Base-by-base conservation (phyloP, 2,113 vertebrate genomes). In the Uria lomvia region DNA sequence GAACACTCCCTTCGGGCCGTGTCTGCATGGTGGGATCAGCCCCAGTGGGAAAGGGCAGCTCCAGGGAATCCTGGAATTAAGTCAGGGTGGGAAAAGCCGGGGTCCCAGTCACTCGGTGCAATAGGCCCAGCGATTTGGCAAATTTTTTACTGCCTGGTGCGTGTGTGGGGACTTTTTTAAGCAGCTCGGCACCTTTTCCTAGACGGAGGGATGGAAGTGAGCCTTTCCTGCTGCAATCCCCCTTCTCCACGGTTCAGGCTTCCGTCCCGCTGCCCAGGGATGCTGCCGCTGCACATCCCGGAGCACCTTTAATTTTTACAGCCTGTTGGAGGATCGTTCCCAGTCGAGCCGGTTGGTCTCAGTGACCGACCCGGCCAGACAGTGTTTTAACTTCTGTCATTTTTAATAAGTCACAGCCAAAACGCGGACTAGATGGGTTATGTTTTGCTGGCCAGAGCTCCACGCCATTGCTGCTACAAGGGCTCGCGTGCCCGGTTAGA, bases 331-430 rank as follows among this genome's bases (percentile, higher is more conserved):
- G 94, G 70, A 79, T 93, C 85, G 29, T 87, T 86, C 90, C 94
- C 83, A 91, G 93, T n/a, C 8, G 22, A 55, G 65, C 91, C 29
- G 2, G 73, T 93, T 82, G 88, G 72, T 97, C 96, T 90, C 88
- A 76, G 93, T 95, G 95, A 95, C 58, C 20, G 29, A 45, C 94
- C 76, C 91, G 73, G 65, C 86, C 85, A 93, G 90, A 68, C 42
- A 63, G 71, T 75, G 72, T 93, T 95, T 97, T 85, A 95, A 94
- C 66, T 96, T 75, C 79, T 60, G 68, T 90, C 94, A 71, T 88
- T 92, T 96, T 74, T 90, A 94, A 96, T 96, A 95, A 91, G 70
- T 72, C 94, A 74, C 56, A 77, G 83, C 22, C n/a, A 85, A 84
- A 83, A 52, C 2, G 62, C 86, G 55, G 89, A 84, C 59, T 53